Conservation (phyloP, 1,140 invertebrate species). For the Drosophila cardini region DNA sequence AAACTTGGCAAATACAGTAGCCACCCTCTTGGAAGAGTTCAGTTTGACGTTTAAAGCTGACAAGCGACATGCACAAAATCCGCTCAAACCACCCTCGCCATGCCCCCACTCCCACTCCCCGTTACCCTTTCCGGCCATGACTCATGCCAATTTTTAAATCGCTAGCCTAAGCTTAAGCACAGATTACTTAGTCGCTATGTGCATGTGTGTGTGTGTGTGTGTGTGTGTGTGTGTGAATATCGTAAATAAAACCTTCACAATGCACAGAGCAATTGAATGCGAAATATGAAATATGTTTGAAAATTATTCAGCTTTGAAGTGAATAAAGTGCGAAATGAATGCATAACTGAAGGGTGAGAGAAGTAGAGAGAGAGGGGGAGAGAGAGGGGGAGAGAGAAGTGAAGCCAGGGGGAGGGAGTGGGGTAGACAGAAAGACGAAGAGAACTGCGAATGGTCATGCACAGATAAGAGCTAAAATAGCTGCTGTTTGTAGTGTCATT, state of each 20-base stretch:
- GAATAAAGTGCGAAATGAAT: conserved; percentile 3
- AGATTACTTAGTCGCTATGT: conserved; percentile 36
- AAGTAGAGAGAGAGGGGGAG: too few species aligned
- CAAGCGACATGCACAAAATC: conserved; percentile 74
- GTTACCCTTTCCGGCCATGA: background rate
- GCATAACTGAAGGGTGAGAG: background rate
- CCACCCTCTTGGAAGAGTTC: conserved; percentile 33
- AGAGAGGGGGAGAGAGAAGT: background rate
- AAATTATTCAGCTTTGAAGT: conserved; percentile 18
- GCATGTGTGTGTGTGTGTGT: conserved; percentile 26
- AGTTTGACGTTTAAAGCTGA: conserved; percentile 72
- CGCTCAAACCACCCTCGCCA: conserved; percentile 51
- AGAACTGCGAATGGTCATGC: conserved; percentile 30
- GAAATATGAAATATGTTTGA: conserved; percentile 40
- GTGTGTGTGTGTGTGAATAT: conserved; percentile 30
- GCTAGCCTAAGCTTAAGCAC: conserved; percentile 49
- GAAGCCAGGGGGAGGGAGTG: background rate
- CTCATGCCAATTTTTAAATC: conserved; percentile 40
- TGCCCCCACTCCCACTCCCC: background rate
- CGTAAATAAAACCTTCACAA: conserved; percentile 46
- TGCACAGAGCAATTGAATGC: conserved; percentile 37
- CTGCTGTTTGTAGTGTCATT: conserved; percentile 22
- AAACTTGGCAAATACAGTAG: conserved; percentile 37
- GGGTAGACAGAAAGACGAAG: too few species aligned
- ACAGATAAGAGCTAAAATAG: conserved; percentile 41